Evolutionary conservation across 2,888 invertebrate species (phyloP).

Genomic region (Conus canariensis): DNA sequence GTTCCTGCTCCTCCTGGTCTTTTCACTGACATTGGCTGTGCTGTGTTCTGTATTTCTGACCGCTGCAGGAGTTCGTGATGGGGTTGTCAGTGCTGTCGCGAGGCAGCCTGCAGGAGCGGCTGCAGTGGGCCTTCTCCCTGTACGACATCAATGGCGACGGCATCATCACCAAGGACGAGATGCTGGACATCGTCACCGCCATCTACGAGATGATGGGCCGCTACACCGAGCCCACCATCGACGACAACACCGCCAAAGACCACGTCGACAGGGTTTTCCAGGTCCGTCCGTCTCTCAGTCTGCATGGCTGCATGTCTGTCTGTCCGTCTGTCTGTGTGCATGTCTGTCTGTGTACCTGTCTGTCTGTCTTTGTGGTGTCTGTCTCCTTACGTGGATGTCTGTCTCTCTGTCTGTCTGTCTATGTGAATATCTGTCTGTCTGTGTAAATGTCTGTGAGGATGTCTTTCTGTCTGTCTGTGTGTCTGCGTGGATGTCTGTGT

Average conservation of each 20-base stretch:
- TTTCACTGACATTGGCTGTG: too few relatives aligned
- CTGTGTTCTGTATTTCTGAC: too few relatives aligned
- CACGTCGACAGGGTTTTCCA: constrained; percentile 96
- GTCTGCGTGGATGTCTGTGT: background rate
- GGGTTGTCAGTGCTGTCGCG: constrained; percentile 94
- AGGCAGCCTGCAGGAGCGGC: constrained; percentile 94
- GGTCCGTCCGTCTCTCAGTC: constrained; percentile 81
- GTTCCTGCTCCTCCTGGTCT: background rate
- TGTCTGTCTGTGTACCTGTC: background rate
- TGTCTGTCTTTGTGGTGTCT: background rate
- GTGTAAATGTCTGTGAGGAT: background rate
- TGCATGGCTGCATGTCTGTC: background rate
- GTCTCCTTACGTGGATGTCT: background rate
- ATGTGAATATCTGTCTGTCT: background rate
- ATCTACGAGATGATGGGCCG: constrained; percentile 97
- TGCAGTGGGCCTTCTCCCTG: constrained; percentile 96
- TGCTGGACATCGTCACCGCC: constrained; percentile 96
- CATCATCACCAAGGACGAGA: constrained; percentile 94
- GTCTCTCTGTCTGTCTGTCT: background rate
- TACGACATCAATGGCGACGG: constrained; percentile 97
- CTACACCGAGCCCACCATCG: constrained; percentile 89
- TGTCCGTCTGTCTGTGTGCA: background rate
- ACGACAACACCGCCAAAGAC: constrained; percentile 91
- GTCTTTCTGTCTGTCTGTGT: background rate
- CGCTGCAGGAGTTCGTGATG: constrained; percentile 92